phyloP scores from a whole-genome alignment of 2,113 vertebrate genomes.

The Ancistrus triradiatus region DNA sequence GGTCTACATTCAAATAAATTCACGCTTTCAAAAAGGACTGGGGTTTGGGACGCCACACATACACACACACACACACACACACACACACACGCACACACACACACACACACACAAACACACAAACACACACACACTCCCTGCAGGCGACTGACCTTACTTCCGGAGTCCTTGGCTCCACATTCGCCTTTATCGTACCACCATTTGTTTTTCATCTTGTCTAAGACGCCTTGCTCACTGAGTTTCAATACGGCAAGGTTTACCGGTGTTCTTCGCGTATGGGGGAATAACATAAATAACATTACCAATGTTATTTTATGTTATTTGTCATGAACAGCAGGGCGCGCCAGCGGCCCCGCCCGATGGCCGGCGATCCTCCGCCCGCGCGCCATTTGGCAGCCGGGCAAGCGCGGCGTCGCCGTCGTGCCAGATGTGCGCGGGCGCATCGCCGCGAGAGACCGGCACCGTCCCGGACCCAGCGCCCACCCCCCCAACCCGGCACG shows the following conservation, averaged over 20 bases:
- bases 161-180: slow-evolving; percentile 99
- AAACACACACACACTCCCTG: slow-evolving; percentile 56
- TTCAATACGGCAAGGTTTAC: slow-evolving; percentile 99
- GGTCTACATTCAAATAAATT: slow-evolving; percentile 3
- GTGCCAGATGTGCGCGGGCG: slow-evolving; percentile 90
- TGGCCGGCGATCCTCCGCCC: slow-evolving; percentile 79
- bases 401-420: slow-evolving; percentile 80
- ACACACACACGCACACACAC: slow-evolving; percentile 17
- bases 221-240: slow-evolving; percentile 99
- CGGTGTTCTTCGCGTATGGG: slow-evolving; percentile 86
- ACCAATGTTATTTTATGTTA: slow-evolving; percentile 57
- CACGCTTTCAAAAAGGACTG: slow-evolving; percentile 14
- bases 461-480: slow-evolving; percentile 68
- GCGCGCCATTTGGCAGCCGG: slow-evolving; percentile 89
- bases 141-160: slow-evolving; percentile 99
- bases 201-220: slow-evolving; percentile 99
- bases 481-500: too few relatives aligned
- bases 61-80: slow-evolving; percentile 28
- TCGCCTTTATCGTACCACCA: slow-evolving; percentile 99
- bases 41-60: background rate
- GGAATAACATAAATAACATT: slow-evolving; percentile 58
- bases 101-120: slow-evolving; percentile 17
- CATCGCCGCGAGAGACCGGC: slow-evolving; percentile 90
- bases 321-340: slow-evolving; percentile 50
- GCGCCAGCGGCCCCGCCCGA: slow-evolving; percentile 39